These are phyloP conservation scores for Catamblyrhynchus diadema DNA, from an alignment of 2,797 vertebrate species.

Conservation along the genomic window DNA sequence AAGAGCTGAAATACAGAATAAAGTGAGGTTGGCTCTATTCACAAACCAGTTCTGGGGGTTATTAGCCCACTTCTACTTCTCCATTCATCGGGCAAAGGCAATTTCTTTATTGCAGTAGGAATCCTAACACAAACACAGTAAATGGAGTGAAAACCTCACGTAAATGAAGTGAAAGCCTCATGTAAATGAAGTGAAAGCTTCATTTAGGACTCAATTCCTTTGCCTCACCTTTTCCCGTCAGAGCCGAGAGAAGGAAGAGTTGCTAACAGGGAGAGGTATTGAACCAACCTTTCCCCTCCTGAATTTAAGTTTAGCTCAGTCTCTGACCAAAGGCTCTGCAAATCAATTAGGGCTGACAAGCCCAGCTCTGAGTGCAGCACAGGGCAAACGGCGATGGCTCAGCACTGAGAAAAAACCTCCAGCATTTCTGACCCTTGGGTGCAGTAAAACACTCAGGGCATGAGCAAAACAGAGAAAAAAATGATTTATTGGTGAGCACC, in stretches of 20 bases:
- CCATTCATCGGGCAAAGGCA: not conserved
- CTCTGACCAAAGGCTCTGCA: slow-evolving; percentile 23
- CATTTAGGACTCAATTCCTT: not conserved
- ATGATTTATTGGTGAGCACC: not conserved
- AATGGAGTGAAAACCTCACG: not conserved
- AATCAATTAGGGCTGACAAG: slow-evolving; percentile 33
- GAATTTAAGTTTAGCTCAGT: not conserved
- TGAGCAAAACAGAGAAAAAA: not conserved
- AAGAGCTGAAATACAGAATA: not conserved
- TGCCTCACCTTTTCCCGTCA: not conserved
- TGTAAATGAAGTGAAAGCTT: not conserved
- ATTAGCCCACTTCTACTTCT: not conserved
- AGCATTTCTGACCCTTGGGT: slow-evolving; percentile 18
- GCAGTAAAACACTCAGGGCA: not conserved
- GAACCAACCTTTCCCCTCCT: slow-evolving; percentile 1
- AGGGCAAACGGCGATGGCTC: not conserved
- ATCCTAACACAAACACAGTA: not conserved
- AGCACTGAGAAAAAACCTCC: not conserved
- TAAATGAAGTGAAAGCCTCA: not conserved
- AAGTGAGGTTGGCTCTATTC: not conserved
- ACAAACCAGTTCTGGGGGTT: not conserved
- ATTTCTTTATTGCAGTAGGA: not conserved
- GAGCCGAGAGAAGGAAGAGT: not conserved
- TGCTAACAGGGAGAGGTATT: not conserved
- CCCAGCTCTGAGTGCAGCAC: not conserved